Evolutionary conservation across 2,888 invertebrate species (phyloP), one percentile per base, ranked within the genome.

Genomic region (Tridacna crocea): DNA sequence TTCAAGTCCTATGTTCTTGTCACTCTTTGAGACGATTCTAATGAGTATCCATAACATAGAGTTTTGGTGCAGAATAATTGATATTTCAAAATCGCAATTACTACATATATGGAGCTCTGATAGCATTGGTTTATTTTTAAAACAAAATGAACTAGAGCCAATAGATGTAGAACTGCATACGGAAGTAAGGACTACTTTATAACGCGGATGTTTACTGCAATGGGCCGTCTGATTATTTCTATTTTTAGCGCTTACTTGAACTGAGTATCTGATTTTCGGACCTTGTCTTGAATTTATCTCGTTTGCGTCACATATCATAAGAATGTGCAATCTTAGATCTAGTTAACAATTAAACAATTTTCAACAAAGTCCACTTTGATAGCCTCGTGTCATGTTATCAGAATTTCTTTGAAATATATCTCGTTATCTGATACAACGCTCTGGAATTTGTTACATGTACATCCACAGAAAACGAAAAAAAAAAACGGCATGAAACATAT

Each of bases 261-360:
- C 0, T 36, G n/a, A 17, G 26, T 0, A 10, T 26, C 15, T 58
- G 27, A 12, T 17, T 27, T 15, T 17, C 78, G 78, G 48, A 83
- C 77, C 83, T 83, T 83, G 83, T 83, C 83, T 83, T 83, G 75
- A 17, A 15, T 66, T 75, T 75, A 80, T 78, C 75, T 60, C 24
- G 19, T 24, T 46, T 60, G 27, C 65, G 75, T 75, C 80, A 68
- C 46, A 17, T 66, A 27, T 82, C 84, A 51, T 79, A 84, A 82
- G 84, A 84, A 70, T 82, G 75, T 79, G 72, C 80, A 79, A 83
- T 79, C 73, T 75, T 68, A 46, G 66, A 63, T 68, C 47, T 55
- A 60, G n/a, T 60, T 27, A 82, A 82, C 79, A 79, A 82, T 79
- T 77, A 70, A 17, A 74, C 77, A 79, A 70, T 66, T 47, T 75